Conservation (phyloP, 1,140 invertebrate genomes). For the Holotrichia oblita region DNA sequence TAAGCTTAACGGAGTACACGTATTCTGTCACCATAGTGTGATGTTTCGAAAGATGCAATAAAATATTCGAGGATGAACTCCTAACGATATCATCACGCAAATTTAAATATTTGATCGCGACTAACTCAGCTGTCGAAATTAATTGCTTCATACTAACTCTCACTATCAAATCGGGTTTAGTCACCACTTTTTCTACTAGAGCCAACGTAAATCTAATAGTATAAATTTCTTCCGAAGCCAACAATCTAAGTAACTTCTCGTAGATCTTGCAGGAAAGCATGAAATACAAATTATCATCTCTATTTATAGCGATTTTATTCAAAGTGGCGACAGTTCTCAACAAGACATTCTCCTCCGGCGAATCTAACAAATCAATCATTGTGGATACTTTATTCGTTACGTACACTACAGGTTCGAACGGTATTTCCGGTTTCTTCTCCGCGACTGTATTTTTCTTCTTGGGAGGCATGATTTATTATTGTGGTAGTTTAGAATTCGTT, state of each 20-base stretch:
- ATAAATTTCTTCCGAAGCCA: background rate
- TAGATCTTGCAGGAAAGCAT: background rate
- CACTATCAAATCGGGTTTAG: background rate
- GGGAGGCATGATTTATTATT: background rate
- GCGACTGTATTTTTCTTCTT: background rate
- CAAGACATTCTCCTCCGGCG: background rate
- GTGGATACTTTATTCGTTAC: background rate
- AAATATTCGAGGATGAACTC: background rate
- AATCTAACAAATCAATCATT: conserved; percentile 4
- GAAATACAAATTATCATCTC: background rate
- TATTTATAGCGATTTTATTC: background rate
- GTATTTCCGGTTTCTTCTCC: background rate
- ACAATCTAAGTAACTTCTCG: background rate
- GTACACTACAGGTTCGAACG: background rate
- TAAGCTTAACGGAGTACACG: background rate
- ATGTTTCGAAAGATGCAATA: background rate
- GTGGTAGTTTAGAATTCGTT: background rate
- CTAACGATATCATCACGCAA: background rate
- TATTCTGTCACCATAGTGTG: background rate
- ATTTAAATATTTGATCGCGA: background rate
- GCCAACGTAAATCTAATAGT: conserved; percentile 33
- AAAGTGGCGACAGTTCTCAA: background rate
- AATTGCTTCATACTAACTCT: background rate
- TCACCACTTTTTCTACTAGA: conserved; percentile 11
- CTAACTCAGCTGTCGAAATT: background rate